These are phyloP conservation scores for Darevskia mixta DNA, from an alignment of 2,797 vertebrate genomes.

Conservation along the genomic window DNA sequence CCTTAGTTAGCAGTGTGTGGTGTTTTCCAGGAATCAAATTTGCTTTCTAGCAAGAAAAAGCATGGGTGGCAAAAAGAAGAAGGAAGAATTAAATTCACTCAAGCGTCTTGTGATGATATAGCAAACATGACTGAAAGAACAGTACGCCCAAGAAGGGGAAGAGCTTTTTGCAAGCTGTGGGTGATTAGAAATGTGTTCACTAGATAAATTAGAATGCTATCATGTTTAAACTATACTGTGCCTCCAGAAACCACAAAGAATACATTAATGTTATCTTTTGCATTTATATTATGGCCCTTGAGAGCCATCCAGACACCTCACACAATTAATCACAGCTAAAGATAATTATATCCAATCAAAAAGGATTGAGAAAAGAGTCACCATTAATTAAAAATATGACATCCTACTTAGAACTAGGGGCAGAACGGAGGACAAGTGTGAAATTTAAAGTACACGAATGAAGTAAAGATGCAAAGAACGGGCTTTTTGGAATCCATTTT, in stretches of 20 bases:
- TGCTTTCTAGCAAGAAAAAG: constrained; percentile 18
- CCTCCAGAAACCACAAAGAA: not conserved
- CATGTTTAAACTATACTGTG: not conserved
- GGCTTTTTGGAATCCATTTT: not conserved
- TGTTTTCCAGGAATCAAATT: constrained; percentile 5
- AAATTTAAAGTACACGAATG: too few species aligned
- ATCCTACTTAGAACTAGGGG: too few species aligned
- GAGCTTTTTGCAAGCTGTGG: not conserved
- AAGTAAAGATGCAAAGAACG: not conserved
- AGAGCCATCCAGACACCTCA: not conserved
- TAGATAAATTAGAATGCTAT: not conserved
- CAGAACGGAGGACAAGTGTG: too few species aligned
- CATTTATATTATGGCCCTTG: not conserved
- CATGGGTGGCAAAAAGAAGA: not conserved
- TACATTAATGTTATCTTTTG: not conserved
- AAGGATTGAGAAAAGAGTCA: not conserved
- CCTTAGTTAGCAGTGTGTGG: constrained; percentile 1
- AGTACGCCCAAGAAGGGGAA: not conserved
- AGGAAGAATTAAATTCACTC: not conserved
- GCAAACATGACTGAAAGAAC: not conserved
- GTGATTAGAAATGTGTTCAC: not conserved
- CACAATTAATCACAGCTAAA: not conserved
- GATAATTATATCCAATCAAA: not conserved
- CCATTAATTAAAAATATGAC: not conserved
- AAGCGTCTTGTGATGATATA: not conserved